Evolutionary conservation across 1,140 invertebrate genomes (phyloP), one percentile per base, ranked within the genome.

Genomic region (Drosophila tani): DNA sequence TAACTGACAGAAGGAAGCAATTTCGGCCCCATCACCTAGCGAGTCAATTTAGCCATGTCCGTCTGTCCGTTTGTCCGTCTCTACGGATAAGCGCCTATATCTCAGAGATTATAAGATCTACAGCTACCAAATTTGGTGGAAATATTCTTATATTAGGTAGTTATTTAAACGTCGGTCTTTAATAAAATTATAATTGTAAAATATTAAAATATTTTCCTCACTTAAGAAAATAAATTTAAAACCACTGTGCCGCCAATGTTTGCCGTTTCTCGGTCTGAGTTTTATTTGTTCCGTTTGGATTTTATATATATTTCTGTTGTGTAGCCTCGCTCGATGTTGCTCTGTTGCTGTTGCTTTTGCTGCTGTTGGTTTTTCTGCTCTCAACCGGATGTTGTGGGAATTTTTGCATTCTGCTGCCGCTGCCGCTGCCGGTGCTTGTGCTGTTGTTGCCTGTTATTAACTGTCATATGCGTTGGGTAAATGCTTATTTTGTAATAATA

Each of bases 401-500:
- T 90, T 88, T 88, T 84, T 81, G 85, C 85, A 87, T 87, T 87
- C 77, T 81, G 77, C 32, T 62, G 53, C 32, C 40, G 58, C 50
- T 58, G 56, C 45, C 57, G 59, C 15, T 65, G 75, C 21, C 27
- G 57, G 17, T 62, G 58, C 43, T 53, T 59, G 11, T 56, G 59
- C 15, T 65, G 66, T 24, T 64, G 53, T 6, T 68, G 71, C 32
- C 43, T 79, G 80, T 88, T 90, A 88, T 88, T 88, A 81, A 90
- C 85, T 88, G 84, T 84, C 85, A 88, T 88, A 88, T 73, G 81
- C 68, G 82, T 68, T 68, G 81, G 70, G 70, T 85, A 88, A 88
- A 88, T 85, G 85, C 79, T 90, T 88, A 90, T 90, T 84, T 90
- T 90, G 85, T 90, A 90, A 90, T 79, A 90, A 88, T 85, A 90